Evolutionary conservation across 1,140 invertebrate genomes (phyloP).

Genomic region (Xylocopa sonorina): DNA sequence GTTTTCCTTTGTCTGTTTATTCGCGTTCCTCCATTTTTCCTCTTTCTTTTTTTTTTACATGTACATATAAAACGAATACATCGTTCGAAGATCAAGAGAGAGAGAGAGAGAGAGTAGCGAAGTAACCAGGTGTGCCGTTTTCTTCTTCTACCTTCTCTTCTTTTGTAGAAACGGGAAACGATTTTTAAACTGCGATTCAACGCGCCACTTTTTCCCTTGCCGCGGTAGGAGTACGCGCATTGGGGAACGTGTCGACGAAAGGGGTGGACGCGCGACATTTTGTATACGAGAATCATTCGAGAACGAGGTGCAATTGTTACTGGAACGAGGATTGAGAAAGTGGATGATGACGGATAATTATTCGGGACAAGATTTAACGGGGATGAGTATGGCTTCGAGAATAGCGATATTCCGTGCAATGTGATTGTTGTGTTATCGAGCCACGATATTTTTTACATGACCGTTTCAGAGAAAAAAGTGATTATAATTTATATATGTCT

Average conservation of each 20-base stretch:
- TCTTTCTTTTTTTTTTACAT: background rate
- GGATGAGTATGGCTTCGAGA: slow-evolving; percentile 16
- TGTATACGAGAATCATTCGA: slow-evolving; percentile 19
- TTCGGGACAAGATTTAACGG: no score
- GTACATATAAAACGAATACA: background rate
- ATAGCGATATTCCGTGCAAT: slow-evolving; percentile 48
- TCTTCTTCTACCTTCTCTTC: slow-evolving; percentile 1
- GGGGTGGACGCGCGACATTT: background rate
- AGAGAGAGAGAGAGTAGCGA: background rate
- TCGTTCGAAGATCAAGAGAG: background rate
- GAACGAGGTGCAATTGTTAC: background rate
- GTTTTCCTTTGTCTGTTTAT: background rate
- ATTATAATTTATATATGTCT: slow-evolving; percentile 26
- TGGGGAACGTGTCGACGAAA: background rate
- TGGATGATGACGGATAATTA: background rate
- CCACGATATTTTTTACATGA: slow-evolving; percentile 35
- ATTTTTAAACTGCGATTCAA: background rate
- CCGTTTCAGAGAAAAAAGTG: background rate
- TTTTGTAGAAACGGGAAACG: background rate
- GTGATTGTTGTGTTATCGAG: slow-evolving; percentile 37
- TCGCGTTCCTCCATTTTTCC: background rate
- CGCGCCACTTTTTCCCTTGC: background rate
- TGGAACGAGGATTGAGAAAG: background rate
- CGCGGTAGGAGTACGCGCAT: background rate
- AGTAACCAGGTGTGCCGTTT: background rate